Percentiles rank a stretch among this genome's conserved stretches.
Evolutionary conservation across 1,140 invertebrate genomes (phyloP).

Genomic region (Pseudomyrmex dendroicus): DNA sequence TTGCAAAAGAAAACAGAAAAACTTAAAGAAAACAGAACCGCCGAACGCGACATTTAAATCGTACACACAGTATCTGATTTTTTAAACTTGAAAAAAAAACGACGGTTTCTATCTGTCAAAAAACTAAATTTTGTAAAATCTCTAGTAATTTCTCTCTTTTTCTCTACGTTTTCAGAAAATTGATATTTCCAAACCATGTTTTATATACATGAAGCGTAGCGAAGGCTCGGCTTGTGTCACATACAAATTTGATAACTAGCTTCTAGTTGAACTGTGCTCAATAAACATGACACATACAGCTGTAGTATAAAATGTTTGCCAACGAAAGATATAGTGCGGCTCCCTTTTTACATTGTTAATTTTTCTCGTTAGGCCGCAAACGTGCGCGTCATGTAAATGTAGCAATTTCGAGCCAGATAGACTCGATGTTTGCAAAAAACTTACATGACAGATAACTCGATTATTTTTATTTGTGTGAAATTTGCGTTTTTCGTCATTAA

Average conservation of each 20-base stretch:
- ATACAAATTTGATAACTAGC: constrained; percentile 57
- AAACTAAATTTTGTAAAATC: background rate
- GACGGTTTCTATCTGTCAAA: background rate
- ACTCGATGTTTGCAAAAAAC: constrained; percentile 16
- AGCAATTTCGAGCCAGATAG: constrained; percentile 17
- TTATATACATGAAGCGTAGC: constrained; percentile 39
- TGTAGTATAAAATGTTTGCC: constrained; percentile 45
- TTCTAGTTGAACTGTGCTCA: constrained; percentile 48
- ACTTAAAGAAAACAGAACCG: background rate
- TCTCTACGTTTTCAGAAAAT: constrained; percentile 1
- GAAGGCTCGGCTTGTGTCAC: constrained; percentile 52
- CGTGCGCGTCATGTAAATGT: constrained; percentile 52
- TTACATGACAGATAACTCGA: background rate
- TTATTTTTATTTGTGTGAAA: background rate
- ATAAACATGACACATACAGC: constrained; percentile 47
- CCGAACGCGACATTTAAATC: constrained; percentile 1
- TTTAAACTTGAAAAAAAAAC: background rate
- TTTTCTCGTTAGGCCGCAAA: constrained; percentile 47
- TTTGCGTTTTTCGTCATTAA: constrained; percentile 61
- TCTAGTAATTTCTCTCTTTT: no score
- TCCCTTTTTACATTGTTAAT: constrained; percentile 52
- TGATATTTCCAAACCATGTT: constrained; percentile 33
- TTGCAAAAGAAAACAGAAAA: background rate
- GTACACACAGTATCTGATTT: background rate
- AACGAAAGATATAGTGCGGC: constrained; percentile 45